Base-by-base conservation (phyloP, 2,888 invertebrate species). In the Parnassius smintheus region DNA sequence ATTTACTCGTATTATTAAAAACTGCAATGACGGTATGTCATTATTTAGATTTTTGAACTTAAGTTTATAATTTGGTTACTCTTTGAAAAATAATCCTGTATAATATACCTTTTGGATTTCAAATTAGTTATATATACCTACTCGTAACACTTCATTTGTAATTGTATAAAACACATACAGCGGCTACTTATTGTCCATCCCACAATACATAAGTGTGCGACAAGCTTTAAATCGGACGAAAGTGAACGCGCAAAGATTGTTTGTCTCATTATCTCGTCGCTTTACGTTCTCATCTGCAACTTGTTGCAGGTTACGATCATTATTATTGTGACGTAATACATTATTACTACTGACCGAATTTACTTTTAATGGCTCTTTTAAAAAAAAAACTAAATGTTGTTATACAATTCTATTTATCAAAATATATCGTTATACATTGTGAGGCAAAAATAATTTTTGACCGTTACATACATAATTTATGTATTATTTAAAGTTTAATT, bases 161-260 rank as follows among this genome's bases (percentile, higher is more conserved):
- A 35, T 7, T 7, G 4, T 35, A 35, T 35, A 35, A 35, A 35
- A 35, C 35, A 35, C 35, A 7, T 35, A 35, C 35, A 54, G 42
- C 18, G 54, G 44, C 18, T 13, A 18, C 18, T 42, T 44, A 18
- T 11, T 11, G 4, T 35, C 35, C 35, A 35, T 35, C 35, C 35
- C 35, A 35, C 35, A 35, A 35, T 35, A 1, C 25, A n/a, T n/a
- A 18, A 22, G 45, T 45, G 56, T 49, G 22, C 11, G 22, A 10
- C 25, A 48, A 25, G 42, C 45, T 51, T 52, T 51, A 51, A 22
- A 52, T 45, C 12, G 41, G 46, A 48, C 48, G 56, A 59, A 51
- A 59, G 59, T 59, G 59, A 59, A 59, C 51, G 59, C n/a, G 51
- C 10, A 25, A 41, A 25, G 35, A 18, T 50, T 42, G 51, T 41